Base-by-base conservation (phyloP, 1,140 invertebrate species). In the Anastrepha obliqua region DNA sequence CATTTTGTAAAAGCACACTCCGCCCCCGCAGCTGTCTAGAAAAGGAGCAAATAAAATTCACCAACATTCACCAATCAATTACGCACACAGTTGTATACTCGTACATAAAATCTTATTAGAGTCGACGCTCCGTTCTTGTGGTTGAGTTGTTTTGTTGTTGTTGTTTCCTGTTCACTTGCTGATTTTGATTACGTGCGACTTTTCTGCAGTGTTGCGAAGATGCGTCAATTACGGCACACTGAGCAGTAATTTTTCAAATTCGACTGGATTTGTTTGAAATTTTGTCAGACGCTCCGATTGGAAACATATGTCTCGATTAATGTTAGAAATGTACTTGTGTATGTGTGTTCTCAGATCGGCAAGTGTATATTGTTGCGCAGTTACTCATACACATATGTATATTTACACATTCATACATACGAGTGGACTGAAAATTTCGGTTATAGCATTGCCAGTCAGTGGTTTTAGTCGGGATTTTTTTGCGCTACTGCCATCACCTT, bases 181-280 rank as follows among this genome's bases (percentile, higher is more conserved):
- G 74, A 81, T 51, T 20, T 17, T 55, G 74, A 81, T 81, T 81
- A n/a, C 47, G 7, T 81, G 42, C 44, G 74, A 81, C 47, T 81
- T 2, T 29, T 29, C 47, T 17, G 74, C 74, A 81, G 17, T 13
- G 74, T 55, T 81, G 47, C 9, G 47, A 29, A 81, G 74, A 81
- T 81, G 74, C 74, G 51, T 81, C 74, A 81, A 81, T 81, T 81
- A 81, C 8, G 15, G 47, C 74, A 81, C 74, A 81, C 74, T 81
- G 74, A 81, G 55, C 17, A 58, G 74, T 81, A 51, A 81, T 55
- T 81, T 55, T 51, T 55, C 74, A 81, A 81, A 81, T 81, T 81
- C 11, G 13, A 55, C 29, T n/a, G 6, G 74, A 81, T 81, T 29
- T 55, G 42, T 81, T 81, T 81, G 74, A 81, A 81, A 51, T 3